Conservation (phyloP, 2,113 vertebrate genomes). For the Pandion haliaetus region DNA sequence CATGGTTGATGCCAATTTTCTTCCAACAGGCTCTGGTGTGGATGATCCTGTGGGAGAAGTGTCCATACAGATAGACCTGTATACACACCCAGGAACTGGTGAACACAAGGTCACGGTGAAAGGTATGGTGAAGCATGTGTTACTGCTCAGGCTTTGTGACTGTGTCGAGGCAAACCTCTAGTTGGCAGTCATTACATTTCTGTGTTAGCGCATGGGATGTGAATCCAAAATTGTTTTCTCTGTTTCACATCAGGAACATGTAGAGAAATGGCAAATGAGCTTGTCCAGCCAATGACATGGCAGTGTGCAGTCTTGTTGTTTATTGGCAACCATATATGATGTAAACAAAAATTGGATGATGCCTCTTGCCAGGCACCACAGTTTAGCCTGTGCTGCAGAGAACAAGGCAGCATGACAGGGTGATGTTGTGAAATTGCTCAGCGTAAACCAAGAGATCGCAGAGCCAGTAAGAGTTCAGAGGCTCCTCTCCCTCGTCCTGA, state of each 20-base stretch:
- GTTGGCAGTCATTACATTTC: background rate
- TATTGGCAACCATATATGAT: background rate
- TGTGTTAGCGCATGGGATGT: background rate
- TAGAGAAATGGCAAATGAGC: background rate
- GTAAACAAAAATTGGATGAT: constrained; percentile 11
- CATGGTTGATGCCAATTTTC: background rate
- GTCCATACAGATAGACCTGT: constrained; percentile 92
- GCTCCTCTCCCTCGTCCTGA: background rate
- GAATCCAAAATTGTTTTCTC: background rate
- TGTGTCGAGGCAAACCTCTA: background rate
- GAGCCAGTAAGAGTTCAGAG: background rate
- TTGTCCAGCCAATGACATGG: background rate
- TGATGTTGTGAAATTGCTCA: background rate
- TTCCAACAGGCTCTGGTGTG: constrained; percentile 83
- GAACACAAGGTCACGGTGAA: constrained; percentile 95
- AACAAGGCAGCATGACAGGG: background rate
- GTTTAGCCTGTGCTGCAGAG: background rate
- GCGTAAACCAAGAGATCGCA: background rate
- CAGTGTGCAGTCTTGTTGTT: background rate
- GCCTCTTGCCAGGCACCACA: background rate
- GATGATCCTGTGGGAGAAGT: constrained; percentile 94
- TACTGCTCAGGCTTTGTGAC: background rate
- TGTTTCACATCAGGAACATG: background rate
- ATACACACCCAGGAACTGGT: constrained; percentile 90
- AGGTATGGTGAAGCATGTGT: constrained; percentile 72